Evolutionary conservation across 2,888 invertebrate species (phyloP).

Genomic region (Pterobdella sp.): DNA sequence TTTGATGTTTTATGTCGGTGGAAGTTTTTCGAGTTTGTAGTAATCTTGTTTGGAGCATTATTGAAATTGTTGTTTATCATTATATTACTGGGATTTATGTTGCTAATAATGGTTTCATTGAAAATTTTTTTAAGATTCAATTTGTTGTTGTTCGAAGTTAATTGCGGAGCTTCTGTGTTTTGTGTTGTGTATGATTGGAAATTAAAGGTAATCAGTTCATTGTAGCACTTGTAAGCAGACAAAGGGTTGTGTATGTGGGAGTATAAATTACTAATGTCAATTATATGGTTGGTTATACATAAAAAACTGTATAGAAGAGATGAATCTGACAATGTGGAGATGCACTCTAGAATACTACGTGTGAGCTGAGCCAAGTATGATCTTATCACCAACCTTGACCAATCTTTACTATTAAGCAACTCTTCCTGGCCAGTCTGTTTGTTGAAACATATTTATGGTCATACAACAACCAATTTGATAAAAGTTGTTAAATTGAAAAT

Average conservation of each 20-base stretch:
- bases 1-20: not conserved
- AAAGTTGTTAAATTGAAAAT: too few species aligned
- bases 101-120: conserved; percentile 4
- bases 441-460: not conserved
- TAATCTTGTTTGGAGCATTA: not conserved
- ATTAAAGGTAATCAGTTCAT: not conserved
- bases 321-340: conserved; percentile 44
- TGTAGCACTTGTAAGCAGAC: not conserved
- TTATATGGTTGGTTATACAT: conserved; percentile 56
- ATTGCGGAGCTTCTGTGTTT: not conserved
- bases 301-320: conserved; percentile 54
- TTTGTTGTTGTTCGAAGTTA: not conserved
- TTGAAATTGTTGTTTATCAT: not conserved
- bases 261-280: conserved; percentile 54
- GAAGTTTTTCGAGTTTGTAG: not conserved
- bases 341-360: conserved; percentile 56
- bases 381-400: conserved; percentile 42
- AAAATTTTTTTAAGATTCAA: conserved; percentile 5
- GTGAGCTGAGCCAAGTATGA: conserved; percentile 55
- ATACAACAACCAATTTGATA: not conserved
- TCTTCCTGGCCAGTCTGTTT: conserved; percentile 37
- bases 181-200: not conserved
- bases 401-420: conserved; percentile 26
- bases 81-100: not conserved
- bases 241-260: conserved; percentile 22